A percentile compares a stretch with the other conserved stretches of the same genome.
Conservation (phyloP, 1,140 invertebrate genomes). For the Eriosoma lanigerum region DNA sequence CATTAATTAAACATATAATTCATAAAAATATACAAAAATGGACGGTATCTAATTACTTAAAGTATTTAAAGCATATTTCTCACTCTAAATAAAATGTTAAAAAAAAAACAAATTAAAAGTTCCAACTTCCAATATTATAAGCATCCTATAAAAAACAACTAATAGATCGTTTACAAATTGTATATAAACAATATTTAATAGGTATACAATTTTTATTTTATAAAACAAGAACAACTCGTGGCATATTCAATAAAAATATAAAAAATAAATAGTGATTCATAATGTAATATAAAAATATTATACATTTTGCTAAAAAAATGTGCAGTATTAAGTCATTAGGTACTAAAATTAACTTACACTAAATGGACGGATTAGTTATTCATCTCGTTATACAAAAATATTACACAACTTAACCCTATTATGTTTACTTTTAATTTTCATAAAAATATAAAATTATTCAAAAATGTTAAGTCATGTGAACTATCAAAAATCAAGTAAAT, state of each 20-base stretch:
- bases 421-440: not conserved
- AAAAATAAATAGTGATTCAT: not conserved
- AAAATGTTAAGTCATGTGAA: not conserved
- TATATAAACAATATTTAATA: constrained; percentile 23
- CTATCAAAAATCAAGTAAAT: not conserved
- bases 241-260: constrained; percentile 23
- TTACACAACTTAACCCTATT: not conserved
- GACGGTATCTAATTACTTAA: not conserved
- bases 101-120: not conserved
- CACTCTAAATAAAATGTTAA: not conserved
- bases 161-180: not conserved
- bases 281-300: not conserved
- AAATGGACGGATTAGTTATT: constrained; percentile 32
- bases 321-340: not conserved
- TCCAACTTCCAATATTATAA: not conserved
- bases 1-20: constrained; percentile 7
- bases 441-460: too few species aligned
- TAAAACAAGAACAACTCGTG: not conserved
- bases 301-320: not conserved
- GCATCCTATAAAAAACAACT: not conserved
- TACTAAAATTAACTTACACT: constrained; percentile 32
- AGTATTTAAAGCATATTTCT: not conserved
- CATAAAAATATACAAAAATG: constrained; percentile 3
- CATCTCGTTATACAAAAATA: not conserved
- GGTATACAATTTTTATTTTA: not conserved